phyloP scores from a whole-genome alignment of 2,888 invertebrate genomes.

The Nycteola revayana region DNA sequence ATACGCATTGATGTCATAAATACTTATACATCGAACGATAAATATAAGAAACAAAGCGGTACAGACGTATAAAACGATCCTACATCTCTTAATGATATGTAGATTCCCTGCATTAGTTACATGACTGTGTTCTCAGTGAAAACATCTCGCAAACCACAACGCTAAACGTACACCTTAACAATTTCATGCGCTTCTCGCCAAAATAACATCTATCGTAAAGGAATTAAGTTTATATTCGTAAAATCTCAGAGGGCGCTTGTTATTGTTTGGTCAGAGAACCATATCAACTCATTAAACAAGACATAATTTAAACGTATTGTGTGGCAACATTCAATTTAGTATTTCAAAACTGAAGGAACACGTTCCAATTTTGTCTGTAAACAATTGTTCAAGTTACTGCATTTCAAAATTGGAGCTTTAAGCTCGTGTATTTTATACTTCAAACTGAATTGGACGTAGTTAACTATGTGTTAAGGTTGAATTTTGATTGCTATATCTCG shows the following conservation, averaged over 20 bases:
- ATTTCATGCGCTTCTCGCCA: conserved; percentile 24
- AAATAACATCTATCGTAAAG: conserved; percentile 20
- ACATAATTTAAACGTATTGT: conserved; percentile 73
- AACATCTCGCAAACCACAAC: conserved; percentile 69
- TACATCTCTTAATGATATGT: conserved; percentile 82
- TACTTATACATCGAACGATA: conserved; percentile 67
- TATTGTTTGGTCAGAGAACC: conserved; percentile 29
- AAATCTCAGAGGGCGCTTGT: conserved; percentile 17
- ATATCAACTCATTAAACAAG: conserved; percentile 79
- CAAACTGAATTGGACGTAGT: conserved; percentile 39
- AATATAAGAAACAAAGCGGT: conserved; percentile 78
- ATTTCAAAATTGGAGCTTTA: conserved; percentile 36
- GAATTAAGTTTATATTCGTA: conserved; percentile 21
- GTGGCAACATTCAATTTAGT: conserved; percentile 41
- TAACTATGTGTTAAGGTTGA: conserved; percentile 33
- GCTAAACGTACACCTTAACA: conserved; percentile 25
- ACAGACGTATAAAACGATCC: conserved; percentile 76
- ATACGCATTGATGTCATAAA: conserved; percentile 69
- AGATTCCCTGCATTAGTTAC: conserved; percentile 81
- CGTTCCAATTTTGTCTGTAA: conserved; percentile 39
- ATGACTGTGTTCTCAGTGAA: conserved; percentile 78
- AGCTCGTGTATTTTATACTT: conserved; percentile 52
- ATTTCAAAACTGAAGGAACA: conserved; percentile 36
- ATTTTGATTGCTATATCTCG: conserved; percentile 30
- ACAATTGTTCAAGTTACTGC: conserved; percentile 35